Evolutionary conservation across 2,888 invertebrate species (phyloP).

Genomic region (Scaptomyza polygonia): DNA sequence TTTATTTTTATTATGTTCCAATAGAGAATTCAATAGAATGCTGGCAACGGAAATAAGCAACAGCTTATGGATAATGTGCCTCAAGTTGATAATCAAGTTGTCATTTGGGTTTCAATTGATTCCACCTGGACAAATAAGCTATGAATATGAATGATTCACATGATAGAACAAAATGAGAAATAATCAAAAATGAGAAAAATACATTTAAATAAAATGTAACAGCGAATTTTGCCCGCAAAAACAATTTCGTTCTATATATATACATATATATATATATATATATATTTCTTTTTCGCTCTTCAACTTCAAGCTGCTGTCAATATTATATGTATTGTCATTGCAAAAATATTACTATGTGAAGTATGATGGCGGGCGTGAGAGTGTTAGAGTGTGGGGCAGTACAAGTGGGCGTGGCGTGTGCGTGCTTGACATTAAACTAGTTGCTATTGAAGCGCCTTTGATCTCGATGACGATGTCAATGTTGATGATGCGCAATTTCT

Average conservation of each 20-base stretch:
- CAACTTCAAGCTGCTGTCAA: slow-evolving; percentile 38
- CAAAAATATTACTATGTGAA: slow-evolving; percentile 31
- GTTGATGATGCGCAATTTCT: slow-evolving; percentile 71
- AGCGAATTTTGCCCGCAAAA: slow-evolving; percentile 39
- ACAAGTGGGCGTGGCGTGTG: slow-evolving; percentile 20
- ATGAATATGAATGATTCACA: slow-evolving; percentile 49
- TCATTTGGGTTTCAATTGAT: slow-evolving; percentile 23
- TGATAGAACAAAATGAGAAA: slow-evolving; percentile 52
- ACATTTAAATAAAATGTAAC: slow-evolving; percentile 16
- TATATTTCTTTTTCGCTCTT: slow-evolving; percentile 18
- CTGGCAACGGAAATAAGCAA: slow-evolving; percentile 39
- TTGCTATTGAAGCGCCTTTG: slow-evolving; percentile 59
- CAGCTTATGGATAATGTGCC: slow-evolving; percentile 5
- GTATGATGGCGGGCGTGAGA: not conserved
- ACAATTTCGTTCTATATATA: slow-evolving; percentile 50
- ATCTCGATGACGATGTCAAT: slow-evolving; percentile 70
- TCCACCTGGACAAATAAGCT: slow-evolving; percentile 25
- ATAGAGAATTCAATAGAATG: slow-evolving; percentile 2
- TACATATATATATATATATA: too few species aligned
- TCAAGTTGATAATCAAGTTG: slow-evolving; percentile 43
- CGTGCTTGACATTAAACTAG: slow-evolving; percentile 56
- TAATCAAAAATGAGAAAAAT: slow-evolving; percentile 37
- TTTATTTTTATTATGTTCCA: slow-evolving; percentile 16
- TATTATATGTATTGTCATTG: slow-evolving; percentile 72
- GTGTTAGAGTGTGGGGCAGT: not conserved